These are phyloP conservation scores for Nomada flava DNA, from an alignment of 2,888 invertebrate genomes.

Conservation along the genomic window DNA sequence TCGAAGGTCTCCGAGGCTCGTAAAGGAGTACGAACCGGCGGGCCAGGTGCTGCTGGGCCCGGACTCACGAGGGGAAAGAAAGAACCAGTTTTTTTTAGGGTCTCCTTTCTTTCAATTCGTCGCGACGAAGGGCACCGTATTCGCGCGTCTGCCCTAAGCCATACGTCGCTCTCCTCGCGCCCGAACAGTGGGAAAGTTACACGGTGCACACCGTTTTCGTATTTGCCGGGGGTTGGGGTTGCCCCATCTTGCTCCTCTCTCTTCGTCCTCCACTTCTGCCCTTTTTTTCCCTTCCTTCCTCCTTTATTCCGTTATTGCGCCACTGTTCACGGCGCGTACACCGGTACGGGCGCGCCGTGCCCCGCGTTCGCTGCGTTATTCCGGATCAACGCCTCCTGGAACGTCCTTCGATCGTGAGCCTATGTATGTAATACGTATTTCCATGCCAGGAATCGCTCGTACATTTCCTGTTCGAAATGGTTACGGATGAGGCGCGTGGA, in stretches of 20 bases:
- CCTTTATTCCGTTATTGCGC: neutral
- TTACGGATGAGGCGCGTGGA: neutral
- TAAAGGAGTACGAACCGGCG: constrained; percentile 68
- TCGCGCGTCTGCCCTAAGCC: constrained; percentile 58
- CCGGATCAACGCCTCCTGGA: constrained; percentile 17
- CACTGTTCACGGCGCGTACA: neutral
- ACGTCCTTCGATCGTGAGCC: constrained; percentile 12
- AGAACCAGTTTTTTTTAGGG: constrained; percentile 75
- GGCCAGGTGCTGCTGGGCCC: constrained; percentile 78
- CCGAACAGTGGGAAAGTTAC: constrained; percentile 72
- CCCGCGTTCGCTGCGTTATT: neutral
- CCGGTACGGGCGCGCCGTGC: neutral
- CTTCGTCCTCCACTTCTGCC: constrained; percentile 7
- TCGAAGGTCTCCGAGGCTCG: constrained; percentile 69
- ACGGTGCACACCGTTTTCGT: constrained; percentile 62
- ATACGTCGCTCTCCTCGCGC: constrained; percentile 62
- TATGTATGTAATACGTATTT: neutral
- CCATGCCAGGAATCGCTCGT: neutral
- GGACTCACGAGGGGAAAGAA: constrained; percentile 75
- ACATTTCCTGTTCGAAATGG: constrained; percentile 10
- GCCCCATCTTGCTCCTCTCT: constrained; percentile 28
- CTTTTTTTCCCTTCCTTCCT: neutral
- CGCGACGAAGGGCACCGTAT: constrained; percentile 71
- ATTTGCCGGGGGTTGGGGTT: constrained; percentile 59
- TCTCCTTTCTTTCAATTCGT: constrained; percentile 75